Percentiles rank a stretch among this genome's conserved stretches.
Evolutionary conservation across 2,797 vertebrate species (phyloP).

Genomic region (Clarias laeviceps): DNA sequence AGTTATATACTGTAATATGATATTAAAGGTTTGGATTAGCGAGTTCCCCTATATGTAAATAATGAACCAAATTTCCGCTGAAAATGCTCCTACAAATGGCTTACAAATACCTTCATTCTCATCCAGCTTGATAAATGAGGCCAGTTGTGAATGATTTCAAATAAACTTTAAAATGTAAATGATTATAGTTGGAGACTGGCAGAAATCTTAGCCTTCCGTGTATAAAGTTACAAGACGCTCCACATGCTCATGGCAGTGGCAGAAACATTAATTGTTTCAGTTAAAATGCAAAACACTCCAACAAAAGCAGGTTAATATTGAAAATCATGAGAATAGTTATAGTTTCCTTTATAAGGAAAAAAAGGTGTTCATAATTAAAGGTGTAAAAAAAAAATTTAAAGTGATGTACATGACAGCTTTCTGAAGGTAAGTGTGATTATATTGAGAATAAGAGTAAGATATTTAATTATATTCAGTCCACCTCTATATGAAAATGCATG

Average conservation of each 20-base stretch:
- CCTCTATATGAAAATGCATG: background rate
- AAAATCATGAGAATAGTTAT: background rate
- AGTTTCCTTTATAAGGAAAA: background rate
- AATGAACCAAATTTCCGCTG: background rate
- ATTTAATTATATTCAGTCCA: background rate
- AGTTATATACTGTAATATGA: background rate
- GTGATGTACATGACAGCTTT: background rate
- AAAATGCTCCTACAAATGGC: background rate
- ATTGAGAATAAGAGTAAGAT: background rate
- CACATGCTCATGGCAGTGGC: background rate
- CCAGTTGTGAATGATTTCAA: background rate
- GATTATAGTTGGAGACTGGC: background rate
- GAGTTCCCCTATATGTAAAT: background rate
- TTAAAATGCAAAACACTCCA: background rate
- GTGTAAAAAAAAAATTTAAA: background rate
- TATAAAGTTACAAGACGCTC: background rate
- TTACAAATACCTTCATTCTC: background rate
- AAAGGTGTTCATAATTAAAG: background rate
- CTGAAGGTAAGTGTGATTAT: background rate
- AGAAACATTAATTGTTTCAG: background rate
- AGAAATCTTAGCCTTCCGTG: background rate
- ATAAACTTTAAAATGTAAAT: background rate
- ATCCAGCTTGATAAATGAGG: background rate
- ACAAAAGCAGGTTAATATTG: background rate
- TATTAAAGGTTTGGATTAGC: background rate